Conservation (phyloP, 2,797 vertebrate species). For the Dryobates pubescens region DNA sequence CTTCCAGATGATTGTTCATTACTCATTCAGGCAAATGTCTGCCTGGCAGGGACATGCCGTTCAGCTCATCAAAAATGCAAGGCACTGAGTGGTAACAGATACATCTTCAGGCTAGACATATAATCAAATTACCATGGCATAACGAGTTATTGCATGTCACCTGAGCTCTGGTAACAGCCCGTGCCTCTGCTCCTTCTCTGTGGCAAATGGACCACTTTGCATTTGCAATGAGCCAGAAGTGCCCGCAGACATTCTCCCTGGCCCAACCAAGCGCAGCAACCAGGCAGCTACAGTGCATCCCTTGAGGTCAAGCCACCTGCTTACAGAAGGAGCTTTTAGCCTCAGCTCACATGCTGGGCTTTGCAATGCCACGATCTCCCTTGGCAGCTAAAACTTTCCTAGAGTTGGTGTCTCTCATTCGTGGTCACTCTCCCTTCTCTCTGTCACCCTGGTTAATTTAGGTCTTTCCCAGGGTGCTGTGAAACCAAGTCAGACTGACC, state of each 20-base stretch:
- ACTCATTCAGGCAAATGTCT: not conserved
- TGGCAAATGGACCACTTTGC: not conserved
- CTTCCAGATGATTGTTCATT: not conserved
- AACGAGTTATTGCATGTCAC: not conserved
- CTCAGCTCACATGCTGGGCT: not conserved
- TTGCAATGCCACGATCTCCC: not conserved
- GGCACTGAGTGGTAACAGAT: not conserved
- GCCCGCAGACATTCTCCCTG: not conserved
- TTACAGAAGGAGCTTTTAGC: not conserved
- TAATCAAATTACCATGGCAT: not conserved
- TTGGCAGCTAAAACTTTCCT: not conserved
- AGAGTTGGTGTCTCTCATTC: not conserved
- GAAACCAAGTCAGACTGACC: not conserved
- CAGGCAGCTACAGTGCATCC: accelerated
- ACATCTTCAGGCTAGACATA: not conserved
- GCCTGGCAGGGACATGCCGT: not conserved
- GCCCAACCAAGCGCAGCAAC: not conserved
- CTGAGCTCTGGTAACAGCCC: not conserved
- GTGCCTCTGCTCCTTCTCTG: accelerated
- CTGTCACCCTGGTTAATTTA: not conserved
- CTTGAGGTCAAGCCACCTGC: not conserved
- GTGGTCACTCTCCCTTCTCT: accelerated
- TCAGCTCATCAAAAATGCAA: not conserved
- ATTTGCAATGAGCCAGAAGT: not conserved
- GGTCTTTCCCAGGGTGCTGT: not conserved